Evolutionary conservation across 2,797 vertebrate genomes (phyloP), one percentile per base, ranked within the genome.

Genomic region (Crypturellus tataupa): DNA sequence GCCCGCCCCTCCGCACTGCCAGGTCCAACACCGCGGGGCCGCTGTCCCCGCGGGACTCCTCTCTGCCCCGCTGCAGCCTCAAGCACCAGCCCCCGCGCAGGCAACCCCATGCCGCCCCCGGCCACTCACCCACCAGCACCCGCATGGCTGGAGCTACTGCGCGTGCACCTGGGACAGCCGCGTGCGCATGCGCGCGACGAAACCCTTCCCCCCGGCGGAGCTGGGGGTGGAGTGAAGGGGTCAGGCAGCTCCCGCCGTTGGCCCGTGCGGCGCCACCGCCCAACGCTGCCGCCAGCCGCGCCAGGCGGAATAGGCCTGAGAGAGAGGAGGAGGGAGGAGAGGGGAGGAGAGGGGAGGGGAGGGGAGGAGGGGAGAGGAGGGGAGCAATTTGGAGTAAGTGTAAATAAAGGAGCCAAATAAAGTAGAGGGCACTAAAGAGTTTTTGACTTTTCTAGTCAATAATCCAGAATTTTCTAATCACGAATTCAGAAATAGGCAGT

Each of bases 51-150:
- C 13, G 40, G 40, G 13, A 42, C 7, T 27, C 37, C 60, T 11
- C 23, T 5, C 27, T 35, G 5, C 33, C 29, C n/a, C 6, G n/a
- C 5, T 23, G 8, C 12, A 6, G 29, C 33, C 16, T 15, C 35
- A 10, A 15, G 20, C 23, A 12, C 62, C 25, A 16, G 23, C 27
- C 17, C 17, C 17, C 20, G 3, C 24, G 18, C 21, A 9, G 17
- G 29, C 53, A 18, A 29, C 17, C 4, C 53, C 53, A 5, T 9
- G n/a, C 14, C 4, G 16, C 16, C 8, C 49, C 10, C 47, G 46
- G 21, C 23, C 67, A 53, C 93, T 77, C 89, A 93, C 94, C 94
- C 64, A 91, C 81, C 5, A 89, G 6, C 8, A 79, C 85, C 25
- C 86, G 18, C 93, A 91, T 92, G 1, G 31, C 60, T 5, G 15